Evolutionary conservation across 2,113 vertebrate species (phyloP), one percentile per base, ranked within the genome.

Genomic region (Ictalurus punctatus): DNA sequence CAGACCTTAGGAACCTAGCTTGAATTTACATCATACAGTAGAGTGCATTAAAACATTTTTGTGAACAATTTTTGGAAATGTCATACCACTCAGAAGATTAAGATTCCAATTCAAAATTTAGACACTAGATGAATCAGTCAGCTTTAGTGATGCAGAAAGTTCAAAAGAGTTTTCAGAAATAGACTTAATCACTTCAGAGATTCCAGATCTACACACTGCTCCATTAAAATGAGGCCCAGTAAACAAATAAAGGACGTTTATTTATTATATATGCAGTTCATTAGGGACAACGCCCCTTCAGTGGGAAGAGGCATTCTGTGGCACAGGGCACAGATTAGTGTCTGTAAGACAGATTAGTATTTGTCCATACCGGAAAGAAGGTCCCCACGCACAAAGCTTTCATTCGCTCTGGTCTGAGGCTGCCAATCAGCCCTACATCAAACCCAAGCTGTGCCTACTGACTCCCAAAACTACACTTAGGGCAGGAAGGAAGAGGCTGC

Each of bases 261-360:
- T 76, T 25, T 48, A 79, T 79, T 79, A 83, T 83, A 25, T 86
- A 69, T 84, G 74, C 4, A n/a, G 76, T 27, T 48, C 44, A 78
- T 52, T 27, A 78, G 74, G 74, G 23, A 78, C 74, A 78, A 23
- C 48, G 40, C 40, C 40, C 4, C 34, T 63, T 23, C 63, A 52
- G 5, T 82, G 71, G 54, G 87, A 59, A 76, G 67, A 73, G 21
- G 25, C 76, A 63, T 63, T 27, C 83, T 63, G 44, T 10, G 67
- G 44, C 27, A 27, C 73, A 85, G 71, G 73, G 34, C 84, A 30
- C 44, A 48, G 44, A 48, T 48, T 48, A 48, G 44, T 48, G 6
- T 48, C 69, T 86, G 76, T 76, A 67, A 25, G 67, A 83, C 37
- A 30, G 86, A 69, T 88, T 37, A 87, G 13, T 82, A 83, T 83